phyloP scores from a whole-genome alignment of 2,797 vertebrate species.

The Ciconia nigra region DNA sequence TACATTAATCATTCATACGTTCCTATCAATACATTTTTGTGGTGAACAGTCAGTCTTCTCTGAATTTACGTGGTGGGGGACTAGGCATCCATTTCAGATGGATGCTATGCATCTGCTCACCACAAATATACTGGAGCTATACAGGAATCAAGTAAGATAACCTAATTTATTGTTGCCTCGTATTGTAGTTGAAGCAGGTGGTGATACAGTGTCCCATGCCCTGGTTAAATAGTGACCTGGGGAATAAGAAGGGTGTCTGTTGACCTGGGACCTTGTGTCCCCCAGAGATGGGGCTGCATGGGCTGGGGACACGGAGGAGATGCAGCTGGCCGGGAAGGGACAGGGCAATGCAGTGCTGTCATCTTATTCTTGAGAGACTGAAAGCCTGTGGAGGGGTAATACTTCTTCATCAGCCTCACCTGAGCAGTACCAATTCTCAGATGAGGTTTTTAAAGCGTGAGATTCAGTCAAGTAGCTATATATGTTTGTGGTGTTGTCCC shows the following conservation, averaged over 20 bases:
- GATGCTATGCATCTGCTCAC: fast-evolving
- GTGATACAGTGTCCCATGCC: fast-evolving
- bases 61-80: fast-evolving
- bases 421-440: background rate
- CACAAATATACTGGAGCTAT: background rate
- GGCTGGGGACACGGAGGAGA: fast-evolving
- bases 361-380: fast-evolving
- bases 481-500: background rate
- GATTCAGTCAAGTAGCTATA: fast-evolving
- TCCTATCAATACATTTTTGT: fast-evolving
- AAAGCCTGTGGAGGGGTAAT: background rate
- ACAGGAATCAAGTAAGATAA: fast-evolving
- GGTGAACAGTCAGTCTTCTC: background rate
- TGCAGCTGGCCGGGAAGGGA: fast-evolving
- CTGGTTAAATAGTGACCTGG: fast-evolving
- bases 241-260: background rate
- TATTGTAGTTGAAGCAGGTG: fast-evolving
- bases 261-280: background rate
- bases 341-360: background rate
- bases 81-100: background rate
- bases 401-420: background rate
- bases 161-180: background rate
- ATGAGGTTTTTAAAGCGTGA: background rate
- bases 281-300: fast-evolving
- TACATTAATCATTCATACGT: fast-evolving